Evolutionary conservation across 2,113 vertebrate genomes (phyloP).

Genomic region (Spea bombifrons): DNA sequence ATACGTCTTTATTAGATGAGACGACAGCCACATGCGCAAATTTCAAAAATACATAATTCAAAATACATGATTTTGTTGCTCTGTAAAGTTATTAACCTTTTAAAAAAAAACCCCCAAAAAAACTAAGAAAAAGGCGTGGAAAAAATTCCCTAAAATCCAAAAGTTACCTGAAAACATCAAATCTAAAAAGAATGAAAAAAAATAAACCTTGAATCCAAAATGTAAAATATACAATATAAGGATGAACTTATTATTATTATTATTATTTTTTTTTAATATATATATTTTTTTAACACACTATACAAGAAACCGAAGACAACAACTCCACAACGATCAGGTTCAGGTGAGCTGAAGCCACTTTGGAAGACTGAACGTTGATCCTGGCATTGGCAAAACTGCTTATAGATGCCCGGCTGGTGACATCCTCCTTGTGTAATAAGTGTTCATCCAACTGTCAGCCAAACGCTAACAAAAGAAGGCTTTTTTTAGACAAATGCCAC

Average conservation of each 20-base stretch:
- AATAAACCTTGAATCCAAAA: neutral
- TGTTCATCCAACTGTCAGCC: slow-evolving; percentile 65
- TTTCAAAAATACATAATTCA: too few relatives aligned
- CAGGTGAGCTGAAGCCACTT: neutral
- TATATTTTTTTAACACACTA: neutral
- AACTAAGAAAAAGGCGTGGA: too few relatives aligned
- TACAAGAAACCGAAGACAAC: neutral
- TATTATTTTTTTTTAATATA: too few relatives aligned
- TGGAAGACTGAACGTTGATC: neutral
- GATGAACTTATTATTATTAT: neutral
- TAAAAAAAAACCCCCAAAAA: too few relatives aligned
- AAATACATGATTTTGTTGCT: too few relatives aligned
- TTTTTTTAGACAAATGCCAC: slow-evolving; percentile 64
- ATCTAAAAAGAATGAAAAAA: too few relatives aligned
- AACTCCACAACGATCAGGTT: neutral
- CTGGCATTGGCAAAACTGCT: slow-evolving; percentile 6
- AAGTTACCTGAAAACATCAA: too few relatives aligned
- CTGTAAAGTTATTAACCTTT: too few relatives aligned
- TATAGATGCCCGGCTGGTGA: neutral
- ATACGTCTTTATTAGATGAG: too few relatives aligned
- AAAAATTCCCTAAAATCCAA: too few relatives aligned
- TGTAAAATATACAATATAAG: neutral
- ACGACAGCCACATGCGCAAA: too few relatives aligned
- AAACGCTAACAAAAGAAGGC: slow-evolving; percentile 73
- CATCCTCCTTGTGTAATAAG: slow-evolving; percentile 63